Conservation (phyloP, 1,140 invertebrate species). For the Sycophaga agraensis region DNA sequence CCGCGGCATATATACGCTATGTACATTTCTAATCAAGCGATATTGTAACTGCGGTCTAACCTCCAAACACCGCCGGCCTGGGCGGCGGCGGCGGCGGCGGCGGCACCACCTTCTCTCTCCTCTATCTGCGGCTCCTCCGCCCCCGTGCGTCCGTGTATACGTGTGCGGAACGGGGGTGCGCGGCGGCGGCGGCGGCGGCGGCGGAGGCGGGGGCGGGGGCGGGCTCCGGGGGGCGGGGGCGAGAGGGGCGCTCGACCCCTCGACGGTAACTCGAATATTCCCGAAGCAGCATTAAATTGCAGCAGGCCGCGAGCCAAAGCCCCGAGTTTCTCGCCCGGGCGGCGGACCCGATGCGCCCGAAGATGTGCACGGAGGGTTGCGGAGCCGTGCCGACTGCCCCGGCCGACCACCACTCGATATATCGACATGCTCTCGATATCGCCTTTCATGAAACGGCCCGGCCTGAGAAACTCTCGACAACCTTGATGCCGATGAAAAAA, state of each 20-base stretch:
- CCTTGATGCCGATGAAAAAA: no score
- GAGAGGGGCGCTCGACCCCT: background rate
- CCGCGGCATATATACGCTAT: slow-evolving; percentile 53
- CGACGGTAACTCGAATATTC: slow-evolving; percentile 36
- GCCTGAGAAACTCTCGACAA: no score
- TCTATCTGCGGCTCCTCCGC: background rate
- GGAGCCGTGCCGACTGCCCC: background rate
- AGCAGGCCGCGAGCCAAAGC: slow-evolving; percentile 28
- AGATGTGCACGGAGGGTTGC: background rate
- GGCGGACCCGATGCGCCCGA: background rate
- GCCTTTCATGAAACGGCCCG: background rate
- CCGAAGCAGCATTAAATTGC: slow-evolving; percentile 40
- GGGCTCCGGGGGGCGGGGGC: background rate
- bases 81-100: no score
- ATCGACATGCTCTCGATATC: slow-evolving; percentile 17
- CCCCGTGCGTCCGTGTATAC: background rate
- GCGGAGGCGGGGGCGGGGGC: no score
- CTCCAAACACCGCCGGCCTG: slow-evolving; percentile 51
- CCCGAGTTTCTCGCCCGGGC: no score
- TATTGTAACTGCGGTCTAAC: slow-evolving; percentile 62
- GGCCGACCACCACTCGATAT: slow-evolving; percentile 24
- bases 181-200: background rate
- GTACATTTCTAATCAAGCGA: slow-evolving; percentile 62
- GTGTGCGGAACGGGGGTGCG: background rate
- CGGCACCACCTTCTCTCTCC: slow-evolving; percentile 12